Conservation (phyloP, 2,888 invertebrate species). For the Andrena camellia region DNA sequence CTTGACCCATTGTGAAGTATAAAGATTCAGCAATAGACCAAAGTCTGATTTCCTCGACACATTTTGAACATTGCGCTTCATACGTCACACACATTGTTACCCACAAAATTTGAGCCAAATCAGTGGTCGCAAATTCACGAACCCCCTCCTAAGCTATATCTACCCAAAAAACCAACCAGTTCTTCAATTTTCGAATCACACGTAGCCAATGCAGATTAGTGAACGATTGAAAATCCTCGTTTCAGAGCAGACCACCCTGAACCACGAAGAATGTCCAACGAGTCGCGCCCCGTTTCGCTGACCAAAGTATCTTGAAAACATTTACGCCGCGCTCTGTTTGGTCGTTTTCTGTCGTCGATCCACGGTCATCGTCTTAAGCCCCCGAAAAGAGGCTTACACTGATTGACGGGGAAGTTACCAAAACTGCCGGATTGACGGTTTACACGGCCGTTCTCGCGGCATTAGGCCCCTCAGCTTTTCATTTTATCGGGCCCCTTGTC, state of each 20-base stretch:
- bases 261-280: neutral
- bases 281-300: neutral
- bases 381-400: constrained; percentile 75
- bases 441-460: constrained; percentile 70
- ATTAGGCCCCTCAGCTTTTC: constrained; percentile 67
- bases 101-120: too few species aligned
- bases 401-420: constrained; percentile 75
- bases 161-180: neutral
- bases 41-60: too few species aligned
- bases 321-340: constrained; percentile 35
- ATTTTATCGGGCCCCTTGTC: constrained; percentile 30
- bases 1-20: too few species aligned
- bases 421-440: constrained; percentile 72
- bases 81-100: too few species aligned
- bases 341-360: constrained; percentile 41
- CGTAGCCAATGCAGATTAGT: neutral
- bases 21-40: too few species aligned
- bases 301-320: constrained; percentile 45
- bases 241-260: constrained; percentile 43
- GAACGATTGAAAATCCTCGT: neutral
- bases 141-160: too few species aligned
- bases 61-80: too few species aligned
- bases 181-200: neutral
- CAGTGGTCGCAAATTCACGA: too few species aligned
- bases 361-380: constrained; percentile 62